These are phyloP conservation scores for Numenius phaeopus DNA, from an alignment of 2,797 vertebrate species.

Conservation along the genomic window DNA sequence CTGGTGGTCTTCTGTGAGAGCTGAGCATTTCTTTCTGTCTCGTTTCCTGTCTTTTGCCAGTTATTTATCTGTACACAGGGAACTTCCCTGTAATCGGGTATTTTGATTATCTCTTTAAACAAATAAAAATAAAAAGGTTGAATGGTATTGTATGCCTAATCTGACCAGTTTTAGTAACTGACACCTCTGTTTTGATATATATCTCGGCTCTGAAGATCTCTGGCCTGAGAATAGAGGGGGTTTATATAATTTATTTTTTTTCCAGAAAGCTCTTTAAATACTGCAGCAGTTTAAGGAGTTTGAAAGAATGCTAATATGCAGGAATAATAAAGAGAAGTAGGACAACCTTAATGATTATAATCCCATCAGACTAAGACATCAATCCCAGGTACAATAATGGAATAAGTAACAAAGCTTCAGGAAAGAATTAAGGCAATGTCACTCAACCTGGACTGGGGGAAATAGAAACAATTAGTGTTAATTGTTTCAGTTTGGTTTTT, in stretches of 20 bases:
- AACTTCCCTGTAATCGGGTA: neutral
- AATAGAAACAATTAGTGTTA: constrained; percentile 39
- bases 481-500: constrained; percentile 30
- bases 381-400: constrained; percentile 52
- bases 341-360: constrained; percentile 52
- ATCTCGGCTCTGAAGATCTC: neutral
- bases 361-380: constrained; percentile 54
- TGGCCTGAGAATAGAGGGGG: neutral
- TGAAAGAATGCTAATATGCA: neutral
- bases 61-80: neutral
- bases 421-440: constrained; percentile 22
- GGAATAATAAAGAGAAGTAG: constrained; percentile 40
- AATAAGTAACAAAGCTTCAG: constrained; percentile 44
- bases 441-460: neutral
- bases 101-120: neutral
- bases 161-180: neutral
- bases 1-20: neutral
- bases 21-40: neutral
- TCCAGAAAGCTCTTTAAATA: neutral
- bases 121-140: neutral
- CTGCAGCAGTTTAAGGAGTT: neutral
- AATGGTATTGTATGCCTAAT: neutral
- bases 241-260: neutral
- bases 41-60: neutral
- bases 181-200: neutral